Evolutionary conservation across 2,888 invertebrate species (phyloP), one percentile per base, ranked within the genome.

Genomic region (Agapostemon virescens): DNA sequence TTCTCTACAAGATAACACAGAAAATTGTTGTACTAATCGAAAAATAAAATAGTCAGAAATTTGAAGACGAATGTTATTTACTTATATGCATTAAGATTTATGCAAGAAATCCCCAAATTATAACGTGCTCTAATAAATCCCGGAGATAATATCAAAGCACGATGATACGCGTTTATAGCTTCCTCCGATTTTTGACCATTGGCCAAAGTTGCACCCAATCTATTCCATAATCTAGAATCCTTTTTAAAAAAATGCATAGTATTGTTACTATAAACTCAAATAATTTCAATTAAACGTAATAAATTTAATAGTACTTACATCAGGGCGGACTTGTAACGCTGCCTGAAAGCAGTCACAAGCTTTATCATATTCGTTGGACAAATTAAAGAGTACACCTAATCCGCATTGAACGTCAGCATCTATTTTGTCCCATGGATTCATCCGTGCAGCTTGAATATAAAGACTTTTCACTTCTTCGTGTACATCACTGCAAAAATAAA

Each of bases 31-130:
- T 40, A 20, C 15, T 61, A n/a, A 63, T 36, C 36, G 11, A 15
- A 67, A 6, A 20, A 72, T 17, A 49, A 40, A 63, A 40, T 64
- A 23, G 1, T 64, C 49, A 3, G 52, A 55, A 26, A 33, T 0
- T 0, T 74, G 49, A 15, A 77, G 6, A 77, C 9, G 55, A 36
- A 75, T 49, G 23, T 74, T 67, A 70, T 89, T 88, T 88, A 95
- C 95, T 93, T 94, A 91, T 99, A 97, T 64, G 98, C 98, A 87
- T 97, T 96, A 66, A 99, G 94, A 93, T 99, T 99, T 93, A 99
- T 97, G 92, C 99, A 99, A 79, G 98, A 98, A 74, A 99, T 98
- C 38, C 99, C 99, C 78, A 99, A 96, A 94, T 99, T 99, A 92
- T 98, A 99, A 81, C 99, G 95, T 11, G 99, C 98, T 79, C 99